These are phyloP conservation scores for Chaetodon trifasciatus DNA, from an alignment of 2,797 vertebrate species.

Conservation along the genomic window DNA sequence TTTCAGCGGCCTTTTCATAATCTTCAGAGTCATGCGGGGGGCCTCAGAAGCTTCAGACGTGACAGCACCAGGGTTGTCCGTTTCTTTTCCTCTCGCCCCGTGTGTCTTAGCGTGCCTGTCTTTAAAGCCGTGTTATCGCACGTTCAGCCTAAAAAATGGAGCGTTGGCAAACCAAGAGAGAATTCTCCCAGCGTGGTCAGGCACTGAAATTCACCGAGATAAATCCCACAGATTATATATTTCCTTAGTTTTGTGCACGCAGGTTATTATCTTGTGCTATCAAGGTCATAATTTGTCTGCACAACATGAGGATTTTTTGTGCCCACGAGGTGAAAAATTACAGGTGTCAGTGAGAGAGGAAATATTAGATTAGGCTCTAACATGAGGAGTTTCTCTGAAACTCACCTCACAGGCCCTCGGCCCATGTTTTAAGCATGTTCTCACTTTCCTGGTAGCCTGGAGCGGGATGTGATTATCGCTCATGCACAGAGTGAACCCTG, in stretches of 20 bases:
- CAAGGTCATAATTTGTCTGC: background rate
- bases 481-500: constrained; percentile 27
- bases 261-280: constrained; percentile 1
- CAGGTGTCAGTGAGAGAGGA: background rate
- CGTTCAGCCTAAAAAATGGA: constrained; percentile 13
- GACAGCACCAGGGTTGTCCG: constrained; percentile 47
- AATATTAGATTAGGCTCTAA: no score
- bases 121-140: constrained; percentile 16
- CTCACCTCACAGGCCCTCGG: background rate
- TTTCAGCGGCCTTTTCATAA: constrained; percentile 78
- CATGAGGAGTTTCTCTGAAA: no score
- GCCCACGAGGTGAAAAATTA: background rate
- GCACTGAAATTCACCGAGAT: no score
- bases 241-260: background rate
- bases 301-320: constrained; percentile 1
- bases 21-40: constrained; percentile 65
- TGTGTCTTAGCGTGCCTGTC: background rate
- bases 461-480: constrained; percentile 54
- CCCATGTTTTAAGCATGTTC: background rate
- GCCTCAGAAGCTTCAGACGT: constrained; percentile 67
- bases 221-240: background rate
- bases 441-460: no score
- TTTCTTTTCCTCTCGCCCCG: constrained; percentile 10
- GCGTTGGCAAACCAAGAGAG: background rate
- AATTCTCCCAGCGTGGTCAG: background rate